Evolutionary conservation across 2,888 invertebrate genomes (phyloP), one percentile per base, ranked within the genome.

Genomic region (Drosophila neutralis): DNA sequence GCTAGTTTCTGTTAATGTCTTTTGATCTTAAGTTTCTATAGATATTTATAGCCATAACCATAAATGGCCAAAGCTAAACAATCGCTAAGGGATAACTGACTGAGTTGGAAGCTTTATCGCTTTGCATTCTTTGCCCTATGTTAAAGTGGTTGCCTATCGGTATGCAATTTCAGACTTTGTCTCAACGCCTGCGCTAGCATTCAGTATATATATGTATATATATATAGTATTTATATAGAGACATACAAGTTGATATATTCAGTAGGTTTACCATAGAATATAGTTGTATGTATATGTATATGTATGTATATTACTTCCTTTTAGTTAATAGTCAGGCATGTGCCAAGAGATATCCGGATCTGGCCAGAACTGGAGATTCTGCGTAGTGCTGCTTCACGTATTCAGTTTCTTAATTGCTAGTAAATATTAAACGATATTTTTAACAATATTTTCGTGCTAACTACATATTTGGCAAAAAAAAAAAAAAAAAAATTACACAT

Each of bases 141-240:
- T 68, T 60, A 51, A 58, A 62, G 61, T 64, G 64, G 31, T 53
- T n/a, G 56, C 38, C 63, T 65, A 75, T 42, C n/a, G 27, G 18
- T 64, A 57, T 69, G 72, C 71, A 72, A 64, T 64, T 70, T 80
- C 82, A 80, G 80, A 80, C 80, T 80, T 80, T 76, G 76, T 78
- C 73, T 81, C 73, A 69, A 67, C 67, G 73, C 66, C 58, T 35
- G 58, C 68, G 52, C 36, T 64, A 56, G 73, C 58, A 35, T 69
- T 35, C 62, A 65, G 60, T 58, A 57, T 68, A 2, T 35, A 27
- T 59, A 40, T 52, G 33, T 64, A 56, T 42, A 24, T 33, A 36
- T 45, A 27, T 40, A 21, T 59, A 15, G 27, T 15, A 53, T 24
- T 31, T 49, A 65, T 52, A 24, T 57, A 35, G 36, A 54, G 54